Conservation (phyloP, 2,113 vertebrate genomes). For the Apteryx mantelli region DNA sequence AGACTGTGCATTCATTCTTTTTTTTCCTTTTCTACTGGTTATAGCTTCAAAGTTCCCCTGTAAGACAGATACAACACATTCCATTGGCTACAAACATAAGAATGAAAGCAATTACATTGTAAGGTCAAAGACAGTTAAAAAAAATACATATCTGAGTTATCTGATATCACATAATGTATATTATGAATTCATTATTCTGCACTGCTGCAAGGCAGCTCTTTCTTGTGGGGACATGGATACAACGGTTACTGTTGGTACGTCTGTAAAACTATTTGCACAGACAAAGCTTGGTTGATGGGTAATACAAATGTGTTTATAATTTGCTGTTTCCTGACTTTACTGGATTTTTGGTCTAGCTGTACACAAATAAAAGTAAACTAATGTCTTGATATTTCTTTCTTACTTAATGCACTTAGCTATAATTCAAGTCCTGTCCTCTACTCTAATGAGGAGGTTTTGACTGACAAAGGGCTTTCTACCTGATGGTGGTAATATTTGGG, state of each 20-base stretch:
- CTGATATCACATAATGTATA: neutral
- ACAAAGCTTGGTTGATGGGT: neutral
- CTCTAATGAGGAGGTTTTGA: constrained; percentile 43
- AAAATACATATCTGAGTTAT: neutral
- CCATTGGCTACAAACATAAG: neutral
- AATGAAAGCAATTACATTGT: neutral
- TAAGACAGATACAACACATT: neutral
- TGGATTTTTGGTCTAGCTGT: neutral
- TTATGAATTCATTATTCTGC: neutral
- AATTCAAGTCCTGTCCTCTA: constrained; percentile 17
- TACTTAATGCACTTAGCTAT: neutral
- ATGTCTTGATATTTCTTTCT: neutral
- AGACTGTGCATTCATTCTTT: neutral
- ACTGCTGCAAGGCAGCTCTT: neutral
- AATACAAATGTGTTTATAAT: constrained; percentile 11
- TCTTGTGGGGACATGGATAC: neutral
- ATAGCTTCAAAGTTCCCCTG: neutral
- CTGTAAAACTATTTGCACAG: neutral
- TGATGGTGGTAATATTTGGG: constrained; percentile 35
- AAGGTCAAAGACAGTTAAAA: neutral
- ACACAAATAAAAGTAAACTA: constrained; percentile 8
- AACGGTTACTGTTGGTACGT: neutral
- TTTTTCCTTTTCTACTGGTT: neutral
- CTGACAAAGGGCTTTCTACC: constrained; percentile 53
- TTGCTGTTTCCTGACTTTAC: neutral